These are phyloP conservation scores for Lasius platythorax DNA, from an alignment of 2,888 invertebrate species.

Conservation along the genomic window DNA sequence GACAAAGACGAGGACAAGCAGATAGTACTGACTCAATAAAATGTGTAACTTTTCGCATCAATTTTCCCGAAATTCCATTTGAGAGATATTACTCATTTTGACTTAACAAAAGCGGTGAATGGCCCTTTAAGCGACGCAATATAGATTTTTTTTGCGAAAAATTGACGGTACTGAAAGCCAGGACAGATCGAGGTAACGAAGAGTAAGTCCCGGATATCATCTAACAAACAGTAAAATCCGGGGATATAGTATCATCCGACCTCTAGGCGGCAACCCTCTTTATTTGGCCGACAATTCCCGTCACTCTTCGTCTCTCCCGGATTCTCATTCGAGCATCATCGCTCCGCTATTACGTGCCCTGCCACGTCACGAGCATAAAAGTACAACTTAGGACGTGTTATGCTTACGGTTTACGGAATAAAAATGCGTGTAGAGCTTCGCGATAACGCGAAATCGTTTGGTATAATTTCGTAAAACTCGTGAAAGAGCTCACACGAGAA, in stretches of 20 bases:
- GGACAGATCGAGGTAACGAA: background rate
- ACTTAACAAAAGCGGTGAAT: background rate
- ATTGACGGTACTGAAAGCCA: background rate
- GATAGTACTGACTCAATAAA: constrained; percentile 11
- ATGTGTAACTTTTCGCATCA: background rate
- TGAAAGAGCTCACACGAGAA: constrained; percentile 63
- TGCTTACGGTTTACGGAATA: constrained; percentile 58
- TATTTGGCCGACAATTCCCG: constrained; percentile 26
- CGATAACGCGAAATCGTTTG: constrained; percentile 67
- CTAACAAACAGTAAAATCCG: constrained; percentile 17
- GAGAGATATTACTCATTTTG: background rate
- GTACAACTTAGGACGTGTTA: constrained; percentile 67
- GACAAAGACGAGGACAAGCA: constrained; percentile 1
- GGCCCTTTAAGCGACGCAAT: background rate
- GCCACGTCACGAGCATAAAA: constrained; percentile 73
- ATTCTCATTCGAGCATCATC: constrained; percentile 59
- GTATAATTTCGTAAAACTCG: constrained; percentile 73
- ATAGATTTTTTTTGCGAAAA: constrained; percentile 12
- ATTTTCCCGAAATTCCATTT: background rate
- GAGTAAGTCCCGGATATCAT: constrained; percentile 1
- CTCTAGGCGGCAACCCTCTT: background rate
- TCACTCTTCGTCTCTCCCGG: constrained; percentile 53
- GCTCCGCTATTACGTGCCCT: constrained; percentile 54
- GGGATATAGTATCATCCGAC: background rate
- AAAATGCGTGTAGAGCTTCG: constrained; percentile 29